These are phyloP conservation scores for Plestiodon gilberti DNA, from an alignment of 2,113 vertebrate genomes.

Conservation along the genomic window DNA sequence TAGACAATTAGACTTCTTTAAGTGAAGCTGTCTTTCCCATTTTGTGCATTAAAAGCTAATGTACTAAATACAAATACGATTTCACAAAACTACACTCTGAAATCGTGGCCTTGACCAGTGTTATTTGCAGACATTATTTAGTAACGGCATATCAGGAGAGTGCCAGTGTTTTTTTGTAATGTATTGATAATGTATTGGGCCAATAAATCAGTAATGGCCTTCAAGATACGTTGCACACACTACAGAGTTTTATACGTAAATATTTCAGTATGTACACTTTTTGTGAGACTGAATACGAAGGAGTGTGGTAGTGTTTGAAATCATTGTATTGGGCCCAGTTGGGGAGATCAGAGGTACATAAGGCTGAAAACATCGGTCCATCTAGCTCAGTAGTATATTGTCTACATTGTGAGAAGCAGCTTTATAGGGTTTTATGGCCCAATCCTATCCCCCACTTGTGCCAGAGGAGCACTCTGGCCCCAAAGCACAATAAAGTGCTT, in stretches of 20 bases:
- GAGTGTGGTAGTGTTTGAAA: constrained; percentile 20
- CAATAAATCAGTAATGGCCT: neutral
- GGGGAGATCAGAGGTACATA: neutral
- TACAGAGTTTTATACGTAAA: constrained; percentile 39
- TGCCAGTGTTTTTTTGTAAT: neutral
- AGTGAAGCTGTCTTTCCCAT: neutral
- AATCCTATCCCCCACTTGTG: no score
- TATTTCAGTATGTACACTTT: constrained; percentile 29
- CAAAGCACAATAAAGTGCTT: no score
- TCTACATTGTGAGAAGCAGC: no score
- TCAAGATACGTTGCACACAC: neutral
- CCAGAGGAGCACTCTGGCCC: no score
- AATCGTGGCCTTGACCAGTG: neutral
- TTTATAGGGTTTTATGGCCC: no score
- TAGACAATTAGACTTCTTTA: neutral
- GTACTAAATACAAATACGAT: neutral
- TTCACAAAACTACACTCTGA: neutral
- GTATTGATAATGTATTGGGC: neutral
- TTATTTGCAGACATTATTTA: constrained; percentile 12
- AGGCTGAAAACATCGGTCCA: no score
- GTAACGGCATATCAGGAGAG: neutral
- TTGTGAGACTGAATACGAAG: constrained; percentile 25
- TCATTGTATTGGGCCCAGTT: neutral
- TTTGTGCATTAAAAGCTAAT: neutral
- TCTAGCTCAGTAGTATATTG: no score